A percentile compares a stretch with the other conserved stretches of the same genome.
Evolutionary conservation across 2,113 vertebrate species (phyloP).

Genomic region (Hyperoodon ampullatus): DNA sequence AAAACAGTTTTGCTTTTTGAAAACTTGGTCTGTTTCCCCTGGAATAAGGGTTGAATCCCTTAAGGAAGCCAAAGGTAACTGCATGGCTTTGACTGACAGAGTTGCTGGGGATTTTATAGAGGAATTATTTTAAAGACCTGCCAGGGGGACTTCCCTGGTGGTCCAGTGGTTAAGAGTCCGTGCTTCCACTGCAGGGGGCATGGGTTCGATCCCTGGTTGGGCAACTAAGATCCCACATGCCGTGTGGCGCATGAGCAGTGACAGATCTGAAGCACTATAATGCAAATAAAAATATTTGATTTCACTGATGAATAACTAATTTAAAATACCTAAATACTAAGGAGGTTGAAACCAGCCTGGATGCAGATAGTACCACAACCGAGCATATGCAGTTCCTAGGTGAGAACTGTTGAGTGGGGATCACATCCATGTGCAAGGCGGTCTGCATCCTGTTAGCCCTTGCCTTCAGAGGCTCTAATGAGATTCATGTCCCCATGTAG

Average conservation of each 20-base stretch:
- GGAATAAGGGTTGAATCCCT: background rate
- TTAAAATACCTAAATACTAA: slow-evolving; percentile 8
- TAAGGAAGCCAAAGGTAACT: slow-evolving; percentile 15
- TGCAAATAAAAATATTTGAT: slow-evolving; percentile 39
- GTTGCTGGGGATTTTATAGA: slow-evolving; percentile 36
- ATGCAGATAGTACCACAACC: background rate
- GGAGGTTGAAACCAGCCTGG: background rate
- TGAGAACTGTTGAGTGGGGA: background rate
- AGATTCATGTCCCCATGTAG: background rate
- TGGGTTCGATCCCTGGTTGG: too few relatives aligned
- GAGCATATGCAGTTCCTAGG: background rate
- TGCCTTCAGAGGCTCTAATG: background rate
- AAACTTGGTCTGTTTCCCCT: slow-evolving; percentile 19
- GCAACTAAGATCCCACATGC: too few relatives aligned
- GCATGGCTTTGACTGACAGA: background rate
- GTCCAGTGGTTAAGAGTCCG: too few relatives aligned
- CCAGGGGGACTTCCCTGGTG: background rate
- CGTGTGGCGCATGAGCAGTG: background rate
- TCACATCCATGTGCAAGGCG: background rate
- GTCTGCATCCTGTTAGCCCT: background rate
- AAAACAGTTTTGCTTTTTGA: background rate
- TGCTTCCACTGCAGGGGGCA: too few relatives aligned
- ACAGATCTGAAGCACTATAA: background rate
- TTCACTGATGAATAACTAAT: slow-evolving; percentile 9
- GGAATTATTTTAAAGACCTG: slow-evolving; percentile 36